Base-by-base conservation (phyloP, 2,797 vertebrate genomes). In the Gila robusta region DNA sequence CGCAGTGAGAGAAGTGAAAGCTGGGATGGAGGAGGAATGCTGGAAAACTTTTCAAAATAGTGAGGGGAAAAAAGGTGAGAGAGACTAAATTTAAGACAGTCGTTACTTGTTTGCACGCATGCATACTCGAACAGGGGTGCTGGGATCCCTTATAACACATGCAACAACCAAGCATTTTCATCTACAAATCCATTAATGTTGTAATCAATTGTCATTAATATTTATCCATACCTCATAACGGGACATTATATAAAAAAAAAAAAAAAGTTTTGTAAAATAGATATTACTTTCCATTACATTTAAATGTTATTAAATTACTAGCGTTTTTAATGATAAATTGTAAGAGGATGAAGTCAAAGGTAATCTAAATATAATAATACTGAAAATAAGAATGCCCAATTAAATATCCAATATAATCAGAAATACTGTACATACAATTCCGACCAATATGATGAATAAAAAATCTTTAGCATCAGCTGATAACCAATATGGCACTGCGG, bases 1-100 rank as follows among this genome's bases (percentile, higher is more conserved):
- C 35, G 41, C 49, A 41, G 35, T 71, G 52, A 72, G 52, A 82
- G 39, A 72, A 82, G 35, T 82, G 35, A 41, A 82, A 69, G 79
- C 32, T 70, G 32, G 28, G 64, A 32, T 67, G 21, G 44, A 81
- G 7, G 5, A 69, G 64, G 21, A 80, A 49, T 80, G 62, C 39
- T 16, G 11, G 41, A 67, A 67, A 21, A 10, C 5, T 14, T 5
- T 0, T 47, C 3, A 0, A 79, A 79, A 66, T 19, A 67, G 41
- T 66, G 62, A 5, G 21, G 26, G 9, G 37, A 44, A 64, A 62
- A 16, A 79, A 19, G 11, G 35, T 79, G 17, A 28, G 41, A 32
- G 26, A 67, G n/a, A 10, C 16, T 44, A 44, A 7, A 17, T 17
- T n/a, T 9, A 78, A 78, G 37, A 26, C 2, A 41, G 54, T 41